phyloP scores from a whole-genome alignment of 2,888 invertebrate genomes.

The Drosophila leonis region DNA sequence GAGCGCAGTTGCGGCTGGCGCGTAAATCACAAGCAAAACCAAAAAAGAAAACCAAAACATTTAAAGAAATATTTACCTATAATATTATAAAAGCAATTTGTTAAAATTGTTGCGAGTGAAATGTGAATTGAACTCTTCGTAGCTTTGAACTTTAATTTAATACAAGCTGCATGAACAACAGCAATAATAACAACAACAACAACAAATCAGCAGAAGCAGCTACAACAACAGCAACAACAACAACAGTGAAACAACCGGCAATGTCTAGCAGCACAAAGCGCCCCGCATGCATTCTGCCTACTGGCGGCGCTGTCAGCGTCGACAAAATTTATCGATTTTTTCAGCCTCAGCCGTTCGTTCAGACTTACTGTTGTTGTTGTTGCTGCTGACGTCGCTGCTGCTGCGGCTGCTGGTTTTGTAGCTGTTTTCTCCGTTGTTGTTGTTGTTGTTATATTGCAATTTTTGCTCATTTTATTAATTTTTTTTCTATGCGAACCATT shows the following conservation, averaged over 20 bases:
- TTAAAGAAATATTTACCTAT: slow-evolving; percentile 11
- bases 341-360: slow-evolving; percentile 47
- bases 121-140: slow-evolving; percentile 58
- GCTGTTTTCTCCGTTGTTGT: slow-evolving; percentile 8
- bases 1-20: slow-evolving; percentile 28
- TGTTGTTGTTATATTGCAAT: slow-evolving; percentile 17
- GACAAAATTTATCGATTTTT: slow-evolving; percentile 75
- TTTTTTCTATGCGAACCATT: slow-evolving; percentile 39
- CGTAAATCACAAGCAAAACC: slow-evolving; percentile 18
- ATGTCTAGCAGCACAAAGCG: slow-evolving; percentile 45
- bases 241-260: slow-evolving; percentile 44
- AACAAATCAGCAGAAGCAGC: slow-evolving; percentile 8
- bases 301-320: slow-evolving; percentile 51
- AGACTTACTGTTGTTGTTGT: slow-evolving; percentile 43
- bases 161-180: slow-evolving; percentile 30
- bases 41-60: background rate
- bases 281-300: slow-evolving; percentile 11
- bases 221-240: slow-evolving; percentile 16
- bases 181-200: slow-evolving; percentile 26
- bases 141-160: slow-evolving; percentile 63
- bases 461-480: slow-evolving; percentile 41
- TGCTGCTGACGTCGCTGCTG: slow-evolving; percentile 12
- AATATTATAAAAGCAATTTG: slow-evolving; percentile 16
- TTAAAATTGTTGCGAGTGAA: slow-evolving; percentile 21
- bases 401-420: slow-evolving; percentile 11